phyloP scores from a whole-genome alignment of 37 sponge, comb jelly and placozoan species.

The Hexactinellida sp. region DNA sequence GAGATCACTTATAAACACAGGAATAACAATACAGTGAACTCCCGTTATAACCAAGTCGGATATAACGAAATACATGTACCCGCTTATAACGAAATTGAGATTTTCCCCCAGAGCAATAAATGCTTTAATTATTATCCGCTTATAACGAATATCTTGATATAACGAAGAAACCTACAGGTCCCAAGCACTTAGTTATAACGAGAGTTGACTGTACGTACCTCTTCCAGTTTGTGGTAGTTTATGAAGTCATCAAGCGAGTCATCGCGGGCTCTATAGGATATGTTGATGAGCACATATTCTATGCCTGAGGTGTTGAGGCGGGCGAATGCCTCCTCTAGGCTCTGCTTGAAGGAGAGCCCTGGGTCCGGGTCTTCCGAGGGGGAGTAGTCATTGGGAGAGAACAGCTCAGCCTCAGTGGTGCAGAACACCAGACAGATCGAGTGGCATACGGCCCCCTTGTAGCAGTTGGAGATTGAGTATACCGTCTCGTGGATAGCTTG shows the following conservation, averaged over 20 bases:
- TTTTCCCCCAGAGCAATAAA: too few species aligned
- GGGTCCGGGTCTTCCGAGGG: not conserved
- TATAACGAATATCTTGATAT: too few species aligned
- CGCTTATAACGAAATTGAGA: too few species aligned
- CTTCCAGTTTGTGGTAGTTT: not conserved
- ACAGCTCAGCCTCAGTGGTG: not conserved
- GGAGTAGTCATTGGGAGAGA: not conserved
- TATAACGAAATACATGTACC: too few species aligned
- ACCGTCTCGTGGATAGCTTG: constrained; percentile 5
- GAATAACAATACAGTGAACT: too few species aligned
- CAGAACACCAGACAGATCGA: constrained; percentile 4
- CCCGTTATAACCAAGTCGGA: too few species aligned
- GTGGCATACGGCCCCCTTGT: not conserved
- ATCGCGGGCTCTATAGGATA: not conserved
- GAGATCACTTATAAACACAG: not conserved
- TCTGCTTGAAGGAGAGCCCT: not conserved
- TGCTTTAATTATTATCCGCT: too few species aligned
- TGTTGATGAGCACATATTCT: not conserved
- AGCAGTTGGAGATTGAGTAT: constrained; percentile 14
- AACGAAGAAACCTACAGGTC: too few species aligned
- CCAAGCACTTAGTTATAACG: too few species aligned
- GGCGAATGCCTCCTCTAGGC: constrained; percentile 1
- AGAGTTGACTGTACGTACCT: too few species aligned
- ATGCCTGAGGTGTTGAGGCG: not conserved
- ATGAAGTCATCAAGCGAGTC: not conserved